Base-by-base conservation (phyloP, 2,113 vertebrate genomes). In the Polypterus senegalus region DNA sequence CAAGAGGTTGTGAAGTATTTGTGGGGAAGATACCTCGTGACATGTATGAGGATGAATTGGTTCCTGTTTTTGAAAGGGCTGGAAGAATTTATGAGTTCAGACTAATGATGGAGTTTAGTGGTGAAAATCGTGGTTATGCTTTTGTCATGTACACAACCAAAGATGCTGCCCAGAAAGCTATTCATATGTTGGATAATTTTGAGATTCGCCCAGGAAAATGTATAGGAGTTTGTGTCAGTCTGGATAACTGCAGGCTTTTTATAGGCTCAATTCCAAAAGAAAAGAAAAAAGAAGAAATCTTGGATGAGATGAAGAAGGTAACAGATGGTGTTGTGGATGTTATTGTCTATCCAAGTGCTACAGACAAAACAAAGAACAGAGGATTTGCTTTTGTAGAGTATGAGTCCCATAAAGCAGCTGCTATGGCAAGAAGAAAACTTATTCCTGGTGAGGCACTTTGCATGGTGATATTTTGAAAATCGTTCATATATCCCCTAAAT, bases 21-120 rank as follows among this genome's bases (percentile, higher is more conserved):
- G 93, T 98, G 73, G 94, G 95, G 61, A 98, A 97, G 85, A 93
- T 99, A 73, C 96, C 95, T 63, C 81, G 93, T 70, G 90, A 99
- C 74, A 86, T 97, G 87, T 98, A 89, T 65, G 96, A 98, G 69
- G 93, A 97, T 72, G 83, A 92, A 61, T 75, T 99, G 67, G 92
- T 98, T 47, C 95, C 95, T 48, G 81, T 97, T 70, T 97, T 99
- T 0, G 90, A 92, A 78, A 82, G 75, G 66, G 92, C 87, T 46
- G 96, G 96, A 3, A 77, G 71, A 58, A 92, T 99, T 76, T 97
- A 97, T 59, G 94, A 95, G 79, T 90, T 98, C 77, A 82, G 96
- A 9, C 79, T 99, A 69, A 97, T 99, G 96, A 91, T 99, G 94
- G 92, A 97, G 73, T 98, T 97, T 80, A 96, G 87, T 48, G 95